phyloP scores from a whole-genome alignment of 2,113 vertebrate genomes.

The Gila orcuttii region DNA sequence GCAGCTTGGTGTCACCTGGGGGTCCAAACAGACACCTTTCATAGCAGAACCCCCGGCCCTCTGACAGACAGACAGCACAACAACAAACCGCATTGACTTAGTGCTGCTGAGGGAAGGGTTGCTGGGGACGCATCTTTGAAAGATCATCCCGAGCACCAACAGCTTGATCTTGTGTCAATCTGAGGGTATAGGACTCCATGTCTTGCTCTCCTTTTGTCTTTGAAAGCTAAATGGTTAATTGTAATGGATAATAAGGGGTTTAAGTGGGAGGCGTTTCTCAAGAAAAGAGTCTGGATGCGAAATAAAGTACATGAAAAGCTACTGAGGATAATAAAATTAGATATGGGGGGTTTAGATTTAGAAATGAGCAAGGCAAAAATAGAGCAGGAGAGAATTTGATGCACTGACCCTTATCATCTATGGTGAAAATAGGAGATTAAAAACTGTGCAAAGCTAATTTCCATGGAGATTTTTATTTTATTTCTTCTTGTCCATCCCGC shows the following conservation, averaged over 20 bases:
- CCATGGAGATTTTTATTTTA: constrained; percentile 99
- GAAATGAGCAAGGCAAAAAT: constrained; percentile 69
- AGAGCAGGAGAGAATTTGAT: constrained; percentile 78
- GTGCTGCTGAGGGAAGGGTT: constrained; percentile 63
- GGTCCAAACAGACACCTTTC: constrained; percentile 68
- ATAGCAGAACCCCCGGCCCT: constrained; percentile 59
- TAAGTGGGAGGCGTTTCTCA: constrained; percentile 74
- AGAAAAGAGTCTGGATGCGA: constrained; percentile 80
- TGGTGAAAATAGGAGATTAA: constrained; percentile 94
- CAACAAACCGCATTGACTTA: constrained; percentile 59
- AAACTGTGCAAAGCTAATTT: constrained; percentile 99
- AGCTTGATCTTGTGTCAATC: constrained; percentile 79
- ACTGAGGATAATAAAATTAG: constrained; percentile 81
- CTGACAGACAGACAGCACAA: constrained; percentile 71
- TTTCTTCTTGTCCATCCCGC: constrained; percentile 84
- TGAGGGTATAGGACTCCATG: constrained; percentile 63
- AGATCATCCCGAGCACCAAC: constrained; percentile 72
- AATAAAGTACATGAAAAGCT: constrained; percentile 81
- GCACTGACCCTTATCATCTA: constrained; percentile 91
- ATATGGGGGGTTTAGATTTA: constrained; percentile 73
- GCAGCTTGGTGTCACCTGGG: constrained; percentile 70
- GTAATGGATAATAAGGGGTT: constrained; percentile 74
- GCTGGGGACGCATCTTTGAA: constrained; percentile 74
- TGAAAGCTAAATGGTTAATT: constrained; percentile 80
- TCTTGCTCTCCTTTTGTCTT: constrained; percentile 69